phyloP scores from a whole-genome alignment of 1,140 invertebrate genomes.

The Macrotrachela quadricornifera region DNA sequence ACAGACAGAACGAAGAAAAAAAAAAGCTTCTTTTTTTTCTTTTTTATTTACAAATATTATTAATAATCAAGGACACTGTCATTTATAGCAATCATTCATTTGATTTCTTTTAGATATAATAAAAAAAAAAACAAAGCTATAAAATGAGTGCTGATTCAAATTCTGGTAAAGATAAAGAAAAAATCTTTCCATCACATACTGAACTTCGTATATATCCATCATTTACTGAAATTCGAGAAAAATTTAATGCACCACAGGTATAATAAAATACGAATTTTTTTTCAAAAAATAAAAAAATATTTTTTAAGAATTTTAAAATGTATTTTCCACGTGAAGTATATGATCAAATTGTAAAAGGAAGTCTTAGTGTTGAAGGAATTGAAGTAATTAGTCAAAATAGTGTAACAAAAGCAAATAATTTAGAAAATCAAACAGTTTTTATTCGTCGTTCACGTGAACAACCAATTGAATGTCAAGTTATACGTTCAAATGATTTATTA shows the following conservation, averaged over 20 bases:
- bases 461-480: neutral
- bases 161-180: too few species aligned
- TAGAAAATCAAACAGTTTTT: slow-evolving; percentile 1
- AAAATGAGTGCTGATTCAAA: too few species aligned
- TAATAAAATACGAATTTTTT: neutral
- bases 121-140: too few species aligned
- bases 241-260: neutral
- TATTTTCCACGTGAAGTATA: slow-evolving; percentile 4
- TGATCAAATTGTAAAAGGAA: neutral
- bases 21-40: too few species aligned
- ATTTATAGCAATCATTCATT: too few species aligned
- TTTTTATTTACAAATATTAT: too few species aligned
- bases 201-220: slow-evolving; percentile 1
- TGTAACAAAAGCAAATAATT: neutral
- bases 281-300: too few species aligned
- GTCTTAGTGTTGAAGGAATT: neutral
- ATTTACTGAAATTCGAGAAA: slow-evolving; percentile 2
- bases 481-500: slow-evolving; percentile 3
- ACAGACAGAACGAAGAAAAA: too few species aligned
- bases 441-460: neutral
- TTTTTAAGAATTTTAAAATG: neutral
- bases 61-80: too few species aligned
- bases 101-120: too few species aligned
- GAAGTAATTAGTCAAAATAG: neutral
- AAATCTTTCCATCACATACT: neutral